A percentile compares a stretch with the other conserved stretches of the same genome.
Conservation (phyloP, 2,888 invertebrate genomes). For the Ormia ochracea region DNA sequence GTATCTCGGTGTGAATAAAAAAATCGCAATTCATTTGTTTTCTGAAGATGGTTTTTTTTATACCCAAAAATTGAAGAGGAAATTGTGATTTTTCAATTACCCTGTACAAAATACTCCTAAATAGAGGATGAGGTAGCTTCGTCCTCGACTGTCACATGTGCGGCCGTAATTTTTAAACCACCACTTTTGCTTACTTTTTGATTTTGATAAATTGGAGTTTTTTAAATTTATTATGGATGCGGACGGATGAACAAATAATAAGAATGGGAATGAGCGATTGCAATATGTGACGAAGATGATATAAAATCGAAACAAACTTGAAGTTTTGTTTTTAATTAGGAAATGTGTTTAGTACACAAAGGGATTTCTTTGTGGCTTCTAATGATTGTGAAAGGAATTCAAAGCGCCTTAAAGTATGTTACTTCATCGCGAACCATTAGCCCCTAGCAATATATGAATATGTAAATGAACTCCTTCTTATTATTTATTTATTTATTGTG, state of each 20-base stretch:
- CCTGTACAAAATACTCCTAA: background rate
- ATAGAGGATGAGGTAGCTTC: constrained; percentile 7
- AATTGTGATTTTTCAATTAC: background rate
- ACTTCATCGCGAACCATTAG: no score
- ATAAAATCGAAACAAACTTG: constrained; percentile 42
- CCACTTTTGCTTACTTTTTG: constrained; percentile 31
- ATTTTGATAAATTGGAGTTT: constrained; percentile 43
- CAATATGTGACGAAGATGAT: constrained; percentile 39
- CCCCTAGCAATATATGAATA: no score
- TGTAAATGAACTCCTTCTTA: no score
- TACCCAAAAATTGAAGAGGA: no score
- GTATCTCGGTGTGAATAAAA: no score
- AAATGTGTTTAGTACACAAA: no score
- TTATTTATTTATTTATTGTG: no score
- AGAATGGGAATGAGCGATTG: constrained; percentile 16
- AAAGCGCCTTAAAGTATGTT: no score
- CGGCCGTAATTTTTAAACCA: constrained; percentile 48
- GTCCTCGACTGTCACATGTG: constrained; percentile 35
- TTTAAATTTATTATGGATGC: constrained; percentile 15
- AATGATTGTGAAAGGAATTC: no score
- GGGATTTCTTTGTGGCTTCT: no score
- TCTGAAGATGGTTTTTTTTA: no score
- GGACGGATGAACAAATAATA: background rate
- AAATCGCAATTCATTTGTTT: no score
- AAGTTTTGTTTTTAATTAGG: constrained; percentile 10